Evolutionary conservation across 2,797 vertebrate species (phyloP), one percentile per base, ranked within the genome.

Genomic region (Argyrosomus regius): DNA sequence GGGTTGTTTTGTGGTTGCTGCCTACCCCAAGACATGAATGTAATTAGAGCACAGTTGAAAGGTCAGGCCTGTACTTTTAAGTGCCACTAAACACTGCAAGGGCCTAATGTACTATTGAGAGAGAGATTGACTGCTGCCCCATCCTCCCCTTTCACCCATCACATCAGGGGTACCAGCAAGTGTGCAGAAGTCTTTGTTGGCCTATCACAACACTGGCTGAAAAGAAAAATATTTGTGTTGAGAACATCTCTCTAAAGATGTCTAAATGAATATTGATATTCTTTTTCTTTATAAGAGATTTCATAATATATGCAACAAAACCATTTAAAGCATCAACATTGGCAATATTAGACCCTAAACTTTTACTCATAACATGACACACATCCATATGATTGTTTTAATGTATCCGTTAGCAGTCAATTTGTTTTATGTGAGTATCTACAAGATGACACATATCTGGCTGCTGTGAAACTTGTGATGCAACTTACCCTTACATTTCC

Each of bases 1-100:
- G 88, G 88, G 81, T 88, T 92, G 88, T 94, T 94, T 94, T 94
- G 93, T 93, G 92, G 91, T 91, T 60, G 81, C 86, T 83, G 90
- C 83, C 75, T 80, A 88, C 91, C 92, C 93, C 91, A 67, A 92
- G 95, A 95, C 94, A 94, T 90, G 90, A 94, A 94, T 93, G 94
- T 93, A 96, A 96, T 96, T 95, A 95, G 94, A 93, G 78, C 89
- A 89, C 94, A 94, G 91, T 90, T 87, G 92, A 94, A 94, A 95
- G 95, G 95, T 96, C 93, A 94, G 75, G 82, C 77, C 92, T 89
- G 83, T 73, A 89, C 92, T 93, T 92, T 89, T 78, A 91, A 93
- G 93, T 90, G 89, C 84, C 91, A 91, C 83, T 77, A 88, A 90
- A 92, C 90, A 82, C 91, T 91, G 90, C 90, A 75, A 94, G 87